Evolutionary conservation across 2,888 invertebrate genomes (phyloP).

Genomic region (Isotomurus palustris): DNA sequence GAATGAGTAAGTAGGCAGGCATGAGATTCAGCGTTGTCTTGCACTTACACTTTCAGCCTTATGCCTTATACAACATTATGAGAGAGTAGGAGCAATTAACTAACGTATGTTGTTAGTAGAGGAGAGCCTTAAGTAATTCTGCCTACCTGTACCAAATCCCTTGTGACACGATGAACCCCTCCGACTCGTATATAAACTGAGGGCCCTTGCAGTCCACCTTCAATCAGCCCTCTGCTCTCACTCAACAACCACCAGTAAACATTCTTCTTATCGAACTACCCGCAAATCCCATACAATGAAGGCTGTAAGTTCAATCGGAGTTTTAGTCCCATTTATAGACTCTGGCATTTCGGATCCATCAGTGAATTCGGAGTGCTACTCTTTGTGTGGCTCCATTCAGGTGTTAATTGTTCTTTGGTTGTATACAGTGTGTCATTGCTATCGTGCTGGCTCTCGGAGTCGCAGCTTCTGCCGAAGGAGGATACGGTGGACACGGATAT

Average conservation of each 20-base stretch:
- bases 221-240: constrained; percentile 10
- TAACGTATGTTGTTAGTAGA: too few relatives aligned
- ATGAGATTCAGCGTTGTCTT: too few relatives aligned
- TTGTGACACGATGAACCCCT: constrained; percentile 21
- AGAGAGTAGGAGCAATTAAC: too few relatives aligned
- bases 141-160: constrained; percentile 13
- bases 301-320: constrained; percentile 8
- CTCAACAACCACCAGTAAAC: background rate
- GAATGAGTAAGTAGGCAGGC: too few relatives aligned
- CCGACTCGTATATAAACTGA: constrained; percentile 14
- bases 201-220: constrained; percentile 11
- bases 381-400: background rate
- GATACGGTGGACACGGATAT: background rate
- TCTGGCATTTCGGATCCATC: background rate
- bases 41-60: too few relatives aligned
- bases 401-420: too few relatives aligned
- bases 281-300: constrained; percentile 7
- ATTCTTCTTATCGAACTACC: background rate
- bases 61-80: too few relatives aligned
- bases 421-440: constrained; percentile 12
- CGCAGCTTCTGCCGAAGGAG: constrained; percentile 11
- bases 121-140: background rate
- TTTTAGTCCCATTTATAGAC: background rate
- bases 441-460: constrained; percentile 13
- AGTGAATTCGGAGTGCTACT: background rate